phyloP scores from a whole-genome alignment of 2,797 vertebrate genomes.

The Notamacropus eugenii region DNA sequence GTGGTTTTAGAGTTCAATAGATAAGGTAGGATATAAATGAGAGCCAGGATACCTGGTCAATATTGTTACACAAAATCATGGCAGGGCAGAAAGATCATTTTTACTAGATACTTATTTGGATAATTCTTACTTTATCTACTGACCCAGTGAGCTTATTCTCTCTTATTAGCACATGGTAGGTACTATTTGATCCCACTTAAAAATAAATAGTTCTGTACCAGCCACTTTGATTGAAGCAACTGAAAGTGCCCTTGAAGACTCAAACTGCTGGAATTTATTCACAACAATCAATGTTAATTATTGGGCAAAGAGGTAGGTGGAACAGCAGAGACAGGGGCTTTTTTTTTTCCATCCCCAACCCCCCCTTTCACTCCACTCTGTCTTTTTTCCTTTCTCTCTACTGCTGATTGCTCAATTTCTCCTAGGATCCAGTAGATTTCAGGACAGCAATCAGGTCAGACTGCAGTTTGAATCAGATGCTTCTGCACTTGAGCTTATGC shows the following conservation, averaged over 20 bases:
- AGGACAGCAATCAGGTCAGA: slow-evolving; percentile 45
- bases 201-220: slow-evolving; percentile 34
- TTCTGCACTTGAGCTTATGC: neutral
- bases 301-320: neutral
- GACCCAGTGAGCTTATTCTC: neutral
- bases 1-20: neutral
- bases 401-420: neutral
- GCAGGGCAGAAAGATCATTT: neutral
- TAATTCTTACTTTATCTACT: slow-evolving; percentile 31
- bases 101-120: neutral
- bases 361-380: slow-evolving; percentile 19
- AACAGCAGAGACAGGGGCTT: neutral
- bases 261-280: neutral
- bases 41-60: accelerated
- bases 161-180: neutral
- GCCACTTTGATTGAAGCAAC: neutral
- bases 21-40: neutral
- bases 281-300: neutral
- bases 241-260: slow-evolving; percentile 33
- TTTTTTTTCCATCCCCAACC: accelerated
- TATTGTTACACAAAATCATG: neutral
- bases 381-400: neutral
- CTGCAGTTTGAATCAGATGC: neutral
- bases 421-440: slow-evolving; percentile 56
- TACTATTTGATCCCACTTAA: slow-evolving; percentile 34